phyloP scores from a whole-genome alignment of 2,113 vertebrate species.

The Cromileptes altivelis region DNA sequence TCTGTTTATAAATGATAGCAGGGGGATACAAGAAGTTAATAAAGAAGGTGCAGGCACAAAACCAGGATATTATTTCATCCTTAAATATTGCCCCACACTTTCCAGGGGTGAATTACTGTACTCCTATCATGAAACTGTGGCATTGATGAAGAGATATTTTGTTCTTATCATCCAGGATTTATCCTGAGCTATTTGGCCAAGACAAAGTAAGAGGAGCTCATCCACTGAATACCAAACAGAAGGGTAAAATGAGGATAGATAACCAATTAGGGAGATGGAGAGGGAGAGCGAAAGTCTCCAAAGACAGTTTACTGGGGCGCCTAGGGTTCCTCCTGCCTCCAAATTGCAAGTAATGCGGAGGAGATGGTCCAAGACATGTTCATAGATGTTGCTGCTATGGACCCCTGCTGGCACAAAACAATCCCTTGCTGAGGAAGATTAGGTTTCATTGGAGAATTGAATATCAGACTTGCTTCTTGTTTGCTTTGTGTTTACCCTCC shows the following conservation, averaged over 20 bases:
- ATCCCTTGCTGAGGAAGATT: constrained; percentile 66
- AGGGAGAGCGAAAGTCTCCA: constrained; percentile 56
- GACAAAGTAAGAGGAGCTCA: constrained; percentile 45
- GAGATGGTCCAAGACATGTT: constrained; percentile 72
- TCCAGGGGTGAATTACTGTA: constrained; percentile 47
- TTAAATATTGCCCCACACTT: constrained; percentile 35
- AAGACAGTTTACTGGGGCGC: constrained; percentile 63
- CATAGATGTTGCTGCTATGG: constrained; percentile 60
- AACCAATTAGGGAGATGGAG: constrained; percentile 71
- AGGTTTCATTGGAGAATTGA: constrained; percentile 66
- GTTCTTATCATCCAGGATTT: constrained; percentile 59
- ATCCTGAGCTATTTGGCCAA: constrained; percentile 56
- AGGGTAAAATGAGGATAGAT: constrained; percentile 72
- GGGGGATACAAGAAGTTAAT: constrained; percentile 55
- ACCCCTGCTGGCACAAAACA: constrained; percentile 65
- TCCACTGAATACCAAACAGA: constrained; percentile 64
- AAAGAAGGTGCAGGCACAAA: constrained; percentile 34
- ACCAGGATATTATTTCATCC: constrained; percentile 41
- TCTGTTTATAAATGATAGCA: constrained; percentile 55
- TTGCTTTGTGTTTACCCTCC: constrained; percentile 53
- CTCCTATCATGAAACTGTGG: constrained; percentile 43
- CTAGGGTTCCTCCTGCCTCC: constrained; percentile 60
- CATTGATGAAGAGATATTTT: constrained; percentile 68
- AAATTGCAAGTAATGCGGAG: constrained; percentile 77
- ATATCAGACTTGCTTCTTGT: constrained; percentile 57